These are phyloP conservation scores for Rhombomys opimus DNA, from an alignment of 2,113 vertebrate species.

Conservation along the genomic window DNA sequence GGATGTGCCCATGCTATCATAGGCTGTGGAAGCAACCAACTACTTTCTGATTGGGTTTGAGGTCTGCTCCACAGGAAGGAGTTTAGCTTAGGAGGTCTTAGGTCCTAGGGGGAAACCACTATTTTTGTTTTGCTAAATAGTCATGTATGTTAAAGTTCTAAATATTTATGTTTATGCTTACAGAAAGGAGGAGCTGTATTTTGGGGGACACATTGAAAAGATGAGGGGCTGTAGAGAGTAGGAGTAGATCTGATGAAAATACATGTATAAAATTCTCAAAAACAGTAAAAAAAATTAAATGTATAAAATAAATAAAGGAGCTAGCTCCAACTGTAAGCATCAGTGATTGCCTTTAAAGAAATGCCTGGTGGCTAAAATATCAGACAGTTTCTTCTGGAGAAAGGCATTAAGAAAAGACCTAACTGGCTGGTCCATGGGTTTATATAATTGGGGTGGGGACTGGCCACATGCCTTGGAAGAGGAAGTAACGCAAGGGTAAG, in stretches of 20 bases:
- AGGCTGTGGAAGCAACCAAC: background rate
- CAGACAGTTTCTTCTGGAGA: background rate
- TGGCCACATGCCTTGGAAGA: background rate
- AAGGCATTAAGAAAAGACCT: background rate
- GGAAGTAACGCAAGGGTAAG: background rate
- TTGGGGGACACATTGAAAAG: background rate
- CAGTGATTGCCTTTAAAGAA: background rate
- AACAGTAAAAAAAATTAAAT: background rate
- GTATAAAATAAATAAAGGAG: background rate
- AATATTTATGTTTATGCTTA: background rate
- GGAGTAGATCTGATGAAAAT: background rate
- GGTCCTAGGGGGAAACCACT: background rate
- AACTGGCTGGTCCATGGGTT: background rate
- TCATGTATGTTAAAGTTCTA: background rate
- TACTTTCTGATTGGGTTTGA: background rate
- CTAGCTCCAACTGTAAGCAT: background rate
- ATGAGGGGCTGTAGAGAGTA: background rate
- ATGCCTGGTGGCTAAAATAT: background rate
- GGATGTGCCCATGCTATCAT: background rate
- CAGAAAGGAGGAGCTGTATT: too few relatives aligned
- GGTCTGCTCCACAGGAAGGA: background rate
- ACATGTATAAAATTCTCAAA: background rate
- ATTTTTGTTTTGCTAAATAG: background rate
- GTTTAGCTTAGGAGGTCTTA: background rate
- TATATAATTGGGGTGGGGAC: background rate